Evolutionary conservation across 92 coral and sea anemone genomes (phyloP).

Genomic region (Diadumene lineata): DNA sequence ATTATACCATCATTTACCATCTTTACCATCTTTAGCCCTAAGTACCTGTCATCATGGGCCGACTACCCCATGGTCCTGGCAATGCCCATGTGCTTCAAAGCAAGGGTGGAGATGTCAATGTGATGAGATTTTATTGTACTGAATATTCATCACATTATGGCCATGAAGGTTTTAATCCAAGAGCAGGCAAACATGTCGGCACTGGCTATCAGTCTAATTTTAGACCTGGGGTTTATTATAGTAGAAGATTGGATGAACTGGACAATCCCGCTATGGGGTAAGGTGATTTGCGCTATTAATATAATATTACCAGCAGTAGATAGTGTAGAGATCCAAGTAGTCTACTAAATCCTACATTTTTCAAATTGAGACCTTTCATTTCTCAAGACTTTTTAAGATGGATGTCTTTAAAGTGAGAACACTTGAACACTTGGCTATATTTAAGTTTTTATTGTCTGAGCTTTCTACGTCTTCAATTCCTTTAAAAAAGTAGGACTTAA

Average conservation of each 20-base stretch:
- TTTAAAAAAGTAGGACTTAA: no score
- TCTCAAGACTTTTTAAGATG: no score
- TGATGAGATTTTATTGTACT: constrained; percentile 93
- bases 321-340: no score
- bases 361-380: no score
- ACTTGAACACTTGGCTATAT: no score
- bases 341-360: no score
- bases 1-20: neutral
- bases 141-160: constrained; percentile 92
- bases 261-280: constrained; percentile 98
- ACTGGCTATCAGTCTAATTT: constrained; percentile 99
- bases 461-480: no score
- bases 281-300: constrained; percentile 11
- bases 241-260: constrained; percentile 83
- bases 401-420: no score
- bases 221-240: constrained; percentile 96
- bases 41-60: constrained; percentile 59
- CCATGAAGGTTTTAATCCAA: constrained; percentile 81
- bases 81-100: constrained; percentile 90
- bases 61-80: constrained; percentile 92
- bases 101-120: constrained; percentile 85
- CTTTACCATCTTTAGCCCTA: neutral
- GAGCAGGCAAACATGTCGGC: constrained; percentile 83
- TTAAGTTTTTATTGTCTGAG: no score
- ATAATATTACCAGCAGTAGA: neutral